These are phyloP conservation scores for Cephus nigrinus DNA, from an alignment of 2,888 invertebrate genomes.

Conservation along the genomic window DNA sequence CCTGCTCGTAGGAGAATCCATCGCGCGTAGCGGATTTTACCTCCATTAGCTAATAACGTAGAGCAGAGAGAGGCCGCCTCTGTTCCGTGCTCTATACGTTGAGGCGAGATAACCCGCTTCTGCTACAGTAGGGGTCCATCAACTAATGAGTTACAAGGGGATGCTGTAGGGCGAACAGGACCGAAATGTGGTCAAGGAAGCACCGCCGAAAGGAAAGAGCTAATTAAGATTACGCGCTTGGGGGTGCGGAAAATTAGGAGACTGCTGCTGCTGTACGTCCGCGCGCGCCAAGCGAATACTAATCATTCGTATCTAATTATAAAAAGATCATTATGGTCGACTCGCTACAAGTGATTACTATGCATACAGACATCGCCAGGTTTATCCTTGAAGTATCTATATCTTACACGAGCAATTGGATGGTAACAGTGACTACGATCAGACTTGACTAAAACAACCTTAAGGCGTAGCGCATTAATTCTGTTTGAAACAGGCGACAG, in stretches of 20 bases:
- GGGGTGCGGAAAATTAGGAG: slow-evolving; percentile 19
- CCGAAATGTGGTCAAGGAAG: slow-evolving; percentile 30
- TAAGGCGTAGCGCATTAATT: background rate
- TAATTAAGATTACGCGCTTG: slow-evolving; percentile 17
- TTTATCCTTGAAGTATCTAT: background rate
- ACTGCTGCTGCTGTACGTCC: background rate
- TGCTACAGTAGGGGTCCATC: slow-evolving; percentile 40
- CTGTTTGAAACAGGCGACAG: background rate
- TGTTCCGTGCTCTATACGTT: slow-evolving; percentile 4
- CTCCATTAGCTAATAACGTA: slow-evolving; percentile 58
- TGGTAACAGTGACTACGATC: background rate
- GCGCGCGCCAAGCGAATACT: slow-evolving; percentile 12
- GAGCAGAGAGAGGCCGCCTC: slow-evolving; percentile 17
- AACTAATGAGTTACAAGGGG: slow-evolving; percentile 51
- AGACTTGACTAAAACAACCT: background rate
- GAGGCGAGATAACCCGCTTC: slow-evolving; percentile 32
- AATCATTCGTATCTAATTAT: slow-evolving; percentile 2
- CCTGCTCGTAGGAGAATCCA: slow-evolving; percentile 30
- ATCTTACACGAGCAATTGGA: too few species aligned
- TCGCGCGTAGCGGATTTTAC: slow-evolving; percentile 42
- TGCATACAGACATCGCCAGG: background rate
- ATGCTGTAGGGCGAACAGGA: slow-evolving; percentile 33
- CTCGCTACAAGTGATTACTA: background rate
- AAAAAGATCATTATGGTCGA: background rate
- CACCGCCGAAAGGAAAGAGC: slow-evolving; percentile 4